Evolutionary conservation across 2,113 vertebrate species (phyloP).

Genomic region (Regulus satrapa): DNA sequence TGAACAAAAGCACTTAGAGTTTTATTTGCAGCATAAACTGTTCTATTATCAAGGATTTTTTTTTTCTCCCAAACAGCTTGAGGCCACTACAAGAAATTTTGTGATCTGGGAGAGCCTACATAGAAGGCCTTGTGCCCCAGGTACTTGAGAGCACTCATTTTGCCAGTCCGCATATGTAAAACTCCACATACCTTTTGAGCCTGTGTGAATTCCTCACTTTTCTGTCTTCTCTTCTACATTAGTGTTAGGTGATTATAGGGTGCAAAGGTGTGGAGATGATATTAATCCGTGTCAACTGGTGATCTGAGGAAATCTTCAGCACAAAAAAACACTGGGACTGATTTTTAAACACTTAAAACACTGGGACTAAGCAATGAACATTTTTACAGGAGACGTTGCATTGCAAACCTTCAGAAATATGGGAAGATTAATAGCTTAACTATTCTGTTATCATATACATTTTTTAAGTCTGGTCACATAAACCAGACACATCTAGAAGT

Average conservation of each 20-base stretch:
- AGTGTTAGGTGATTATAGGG: background rate
- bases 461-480: background rate
- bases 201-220: background rate
- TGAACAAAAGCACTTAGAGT: background rate
- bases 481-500: background rate
- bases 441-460: background rate
- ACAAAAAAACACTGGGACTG: background rate
- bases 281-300: background rate
- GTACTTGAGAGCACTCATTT: background rate
- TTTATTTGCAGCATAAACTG: background rate
- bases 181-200: background rate
- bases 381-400: background rate
- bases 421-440: background rate
- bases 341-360: background rate
- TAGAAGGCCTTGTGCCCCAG: background rate
- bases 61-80: background rate
- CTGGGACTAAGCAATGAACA: background rate
- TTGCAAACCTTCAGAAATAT: background rate
- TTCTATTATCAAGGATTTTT: background rate
- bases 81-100: background rate
- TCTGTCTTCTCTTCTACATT: background rate
- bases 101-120: background rate
- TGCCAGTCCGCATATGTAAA: background rate
- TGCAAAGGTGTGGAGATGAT: background rate
- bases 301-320: background rate